Percentiles rank a stretch among this genome's conserved stretches.
These are phyloP conservation scores for Acanthurus lineatus DNA, from an alignment of 2,797 vertebrate species.

Conservation along the genomic window DNA sequence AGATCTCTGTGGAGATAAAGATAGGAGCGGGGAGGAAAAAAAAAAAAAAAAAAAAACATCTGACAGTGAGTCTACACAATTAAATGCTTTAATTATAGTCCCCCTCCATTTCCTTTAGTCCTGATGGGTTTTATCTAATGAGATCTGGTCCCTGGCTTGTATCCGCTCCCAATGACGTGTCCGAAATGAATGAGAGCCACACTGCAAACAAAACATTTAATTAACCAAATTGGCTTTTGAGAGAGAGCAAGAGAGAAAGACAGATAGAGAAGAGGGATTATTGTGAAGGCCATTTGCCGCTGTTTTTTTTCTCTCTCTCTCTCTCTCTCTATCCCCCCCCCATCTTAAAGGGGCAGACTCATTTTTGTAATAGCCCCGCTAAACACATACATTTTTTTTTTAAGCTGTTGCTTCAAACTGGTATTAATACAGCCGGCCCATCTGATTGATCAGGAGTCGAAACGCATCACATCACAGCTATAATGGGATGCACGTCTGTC, in stretches of 20 bases:
- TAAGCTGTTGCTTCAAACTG: slow-evolving; percentile 64
- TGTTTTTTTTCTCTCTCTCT: neutral
- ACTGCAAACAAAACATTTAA: slow-evolving; percentile 99
- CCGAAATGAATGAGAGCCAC: slow-evolving; percentile 99
- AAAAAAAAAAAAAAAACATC: slow-evolving; percentile 73
- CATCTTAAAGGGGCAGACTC: slow-evolving; percentile 91
- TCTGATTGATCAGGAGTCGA: slow-evolving; percentile 72
- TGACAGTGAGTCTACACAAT: slow-evolving; percentile 98
- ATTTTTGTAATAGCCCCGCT: slow-evolving; percentile 80
- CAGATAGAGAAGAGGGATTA: slow-evolving; percentile 82
- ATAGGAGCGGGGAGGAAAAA: slow-evolving; percentile 44
- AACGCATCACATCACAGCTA: slow-evolving; percentile 69
- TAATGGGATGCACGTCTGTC: slow-evolving; percentile 69
- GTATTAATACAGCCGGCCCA: slow-evolving; percentile 70
- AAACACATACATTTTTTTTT: slow-evolving; percentile 68
- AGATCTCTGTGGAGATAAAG: slow-evolving; percentile 93
- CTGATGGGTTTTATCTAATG: slow-evolving; percentile 99
- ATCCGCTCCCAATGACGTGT: slow-evolving; percentile 98
- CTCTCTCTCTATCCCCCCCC: slow-evolving; percentile 14
- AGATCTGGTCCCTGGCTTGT: slow-evolving; percentile 99
- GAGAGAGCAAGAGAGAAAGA: slow-evolving; percentile 85
- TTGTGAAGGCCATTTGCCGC: slow-evolving; percentile 85
- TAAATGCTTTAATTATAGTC: slow-evolving; percentile 99
- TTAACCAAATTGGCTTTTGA: slow-evolving; percentile 99
- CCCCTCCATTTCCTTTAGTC: slow-evolving; percentile 99